Conservation (phyloP, 1,140 invertebrate species). For the Polypedilum pembai region DNA sequence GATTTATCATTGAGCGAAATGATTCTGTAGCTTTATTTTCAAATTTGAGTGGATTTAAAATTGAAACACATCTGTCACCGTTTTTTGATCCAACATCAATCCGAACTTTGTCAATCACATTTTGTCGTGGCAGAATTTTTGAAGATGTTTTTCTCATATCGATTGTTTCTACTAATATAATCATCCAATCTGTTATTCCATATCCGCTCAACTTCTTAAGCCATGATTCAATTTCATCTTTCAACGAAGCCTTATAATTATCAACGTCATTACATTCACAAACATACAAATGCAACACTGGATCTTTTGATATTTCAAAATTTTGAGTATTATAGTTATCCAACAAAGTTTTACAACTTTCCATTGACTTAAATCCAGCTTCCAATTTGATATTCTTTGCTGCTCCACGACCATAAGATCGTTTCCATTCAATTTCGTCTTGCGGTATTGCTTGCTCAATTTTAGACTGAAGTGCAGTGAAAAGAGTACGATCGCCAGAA, state of each 20-base stretch:
- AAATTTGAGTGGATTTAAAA: slow-evolving; percentile 82
- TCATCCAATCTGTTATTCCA: slow-evolving; percentile 86
- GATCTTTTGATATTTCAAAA: slow-evolving; percentile 71
- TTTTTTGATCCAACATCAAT: slow-evolving; percentile 89
- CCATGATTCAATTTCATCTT: slow-evolving; percentile 86
- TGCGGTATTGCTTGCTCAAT: slow-evolving; percentile 71
- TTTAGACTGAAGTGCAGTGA: slow-evolving; percentile 68
- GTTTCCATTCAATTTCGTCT: slow-evolving; percentile 82
- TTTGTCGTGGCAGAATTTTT: slow-evolving; percentile 84
- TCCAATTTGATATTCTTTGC: slow-evolving; percentile 76
- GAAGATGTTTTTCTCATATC: slow-evolving; percentile 79
- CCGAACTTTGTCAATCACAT: slow-evolving; percentile 89
- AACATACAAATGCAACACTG: slow-evolving; percentile 92
- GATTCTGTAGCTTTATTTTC: slow-evolving; percentile 83
- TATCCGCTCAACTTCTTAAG: slow-evolving; percentile 64
- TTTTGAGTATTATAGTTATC: slow-evolving; percentile 52
- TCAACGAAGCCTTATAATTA: slow-evolving; percentile 73
- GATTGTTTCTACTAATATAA: slow-evolving; percentile 84
- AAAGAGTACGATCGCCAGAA: slow-evolving; percentile 81
- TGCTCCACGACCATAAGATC: slow-evolving; percentile 65
- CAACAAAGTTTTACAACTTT: slow-evolving; percentile 56
- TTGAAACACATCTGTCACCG: slow-evolving; percentile 78
- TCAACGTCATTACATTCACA: slow-evolving; percentile 90
- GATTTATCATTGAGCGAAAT: slow-evolving; percentile 73
- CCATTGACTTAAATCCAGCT: slow-evolving; percentile 77